Evolutionary conservation across 2,113 vertebrate genomes (phyloP).

Genomic region (Nymphicus hollandicus): DNA sequence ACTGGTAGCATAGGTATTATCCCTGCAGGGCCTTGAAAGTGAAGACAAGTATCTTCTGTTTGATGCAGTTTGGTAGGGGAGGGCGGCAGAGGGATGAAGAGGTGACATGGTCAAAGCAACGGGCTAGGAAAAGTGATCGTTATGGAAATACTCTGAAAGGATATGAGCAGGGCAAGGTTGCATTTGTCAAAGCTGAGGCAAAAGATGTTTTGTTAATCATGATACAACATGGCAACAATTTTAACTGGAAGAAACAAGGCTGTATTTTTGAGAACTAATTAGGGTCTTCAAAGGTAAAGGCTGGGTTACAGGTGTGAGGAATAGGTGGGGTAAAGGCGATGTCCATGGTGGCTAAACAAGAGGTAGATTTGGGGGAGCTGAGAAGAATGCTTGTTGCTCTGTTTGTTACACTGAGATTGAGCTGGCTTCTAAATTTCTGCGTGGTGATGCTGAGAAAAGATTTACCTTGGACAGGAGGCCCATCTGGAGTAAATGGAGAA

Average conservation of each 20-base stretch:
- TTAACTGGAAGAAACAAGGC: background rate
- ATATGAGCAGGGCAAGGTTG: background rate
- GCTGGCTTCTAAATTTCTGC: background rate
- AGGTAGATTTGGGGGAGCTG: background rate
- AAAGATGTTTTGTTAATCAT: background rate
- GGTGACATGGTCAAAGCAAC: background rate
- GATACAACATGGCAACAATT: background rate
- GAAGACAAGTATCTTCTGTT: conserved; percentile 4
- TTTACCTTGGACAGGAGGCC: background rate
- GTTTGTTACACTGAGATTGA: background rate
- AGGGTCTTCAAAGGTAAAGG: background rate
- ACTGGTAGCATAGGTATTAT: conserved; percentile 10
- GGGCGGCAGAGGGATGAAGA: background rate
- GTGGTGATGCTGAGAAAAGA: background rate
- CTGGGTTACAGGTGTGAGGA: background rate
- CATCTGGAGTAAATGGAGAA: background rate
- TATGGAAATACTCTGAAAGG: background rate
- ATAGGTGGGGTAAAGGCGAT: background rate
- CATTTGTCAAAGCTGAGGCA: background rate
- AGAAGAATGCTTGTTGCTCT: background rate
- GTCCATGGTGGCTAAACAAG: background rate
- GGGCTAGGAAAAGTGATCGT: background rate
- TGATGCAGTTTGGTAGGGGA: background rate
- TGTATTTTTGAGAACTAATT: background rate
- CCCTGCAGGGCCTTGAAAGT: conserved; percentile 23